Conservation (phyloP, 2,888 invertebrate species). For the Drosophila pegasa region DNA sequence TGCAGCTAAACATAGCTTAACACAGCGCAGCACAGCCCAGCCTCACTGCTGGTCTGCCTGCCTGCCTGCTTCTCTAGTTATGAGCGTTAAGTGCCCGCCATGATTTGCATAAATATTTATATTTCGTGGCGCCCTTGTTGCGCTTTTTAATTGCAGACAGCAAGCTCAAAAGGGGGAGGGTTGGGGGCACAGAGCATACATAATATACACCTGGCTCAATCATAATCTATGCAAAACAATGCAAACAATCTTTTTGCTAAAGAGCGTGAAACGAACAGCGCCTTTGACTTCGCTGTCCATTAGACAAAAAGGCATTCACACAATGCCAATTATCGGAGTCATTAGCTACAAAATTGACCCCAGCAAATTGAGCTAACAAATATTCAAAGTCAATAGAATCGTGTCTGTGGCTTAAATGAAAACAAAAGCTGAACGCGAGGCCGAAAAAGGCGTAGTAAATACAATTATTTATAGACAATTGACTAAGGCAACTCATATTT, state of each 20-base stretch:
- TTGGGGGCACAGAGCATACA: background rate
- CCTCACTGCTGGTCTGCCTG: conserved; percentile 6
- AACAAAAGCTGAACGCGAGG: conserved; percentile 27
- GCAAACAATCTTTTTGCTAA: conserved; percentile 21
- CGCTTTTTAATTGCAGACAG: conserved; percentile 68
- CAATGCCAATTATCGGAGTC: conserved; percentile 78
- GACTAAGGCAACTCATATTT: conserved; percentile 2
- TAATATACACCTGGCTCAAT: conserved; percentile 60
- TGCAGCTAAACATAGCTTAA: conserved; percentile 19
- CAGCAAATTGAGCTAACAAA: conserved; percentile 61
- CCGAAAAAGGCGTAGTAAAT: conserved; percentile 31
- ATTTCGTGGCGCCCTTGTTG: conserved; percentile 59
- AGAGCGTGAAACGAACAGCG: conserved; percentile 27
- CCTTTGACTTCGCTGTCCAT: conserved; percentile 46
- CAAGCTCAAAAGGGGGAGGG: background rate
- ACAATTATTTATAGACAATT: conserved; percentile 38
- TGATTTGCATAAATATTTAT: conserved; percentile 72
- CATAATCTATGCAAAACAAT: conserved; percentile 60
- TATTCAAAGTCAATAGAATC: conserved; percentile 59
- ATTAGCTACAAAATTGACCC: conserved; percentile 64
- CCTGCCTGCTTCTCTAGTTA: conserved; percentile 37
- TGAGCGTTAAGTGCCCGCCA: conserved; percentile 42
- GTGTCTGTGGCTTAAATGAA: conserved; percentile 17
- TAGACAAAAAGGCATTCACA: conserved; percentile 61
- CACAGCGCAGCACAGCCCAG: background rate